A percentile compares a stretch with the other conserved stretches of the same genome.
phyloP scores from a whole-genome alignment of 2,113 vertebrate species.

The Chloropsis cyanopogon region DNA sequence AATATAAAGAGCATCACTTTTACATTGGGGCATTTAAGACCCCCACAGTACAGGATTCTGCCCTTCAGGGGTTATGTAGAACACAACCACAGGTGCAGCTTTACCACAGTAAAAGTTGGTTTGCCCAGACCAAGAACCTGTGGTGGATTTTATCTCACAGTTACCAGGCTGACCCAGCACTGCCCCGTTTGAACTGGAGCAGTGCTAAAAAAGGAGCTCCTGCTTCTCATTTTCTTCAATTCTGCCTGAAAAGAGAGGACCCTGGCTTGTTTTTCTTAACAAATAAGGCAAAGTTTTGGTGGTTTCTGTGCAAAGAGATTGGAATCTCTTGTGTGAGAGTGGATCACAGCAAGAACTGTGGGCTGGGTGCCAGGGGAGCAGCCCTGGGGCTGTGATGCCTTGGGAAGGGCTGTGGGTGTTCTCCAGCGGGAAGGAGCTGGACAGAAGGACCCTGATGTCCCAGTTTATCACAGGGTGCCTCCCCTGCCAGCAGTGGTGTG shows the following conservation, averaged over 20 bases:
- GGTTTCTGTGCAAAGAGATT: background rate
- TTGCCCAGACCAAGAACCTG: background rate
- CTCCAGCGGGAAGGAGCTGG: background rate
- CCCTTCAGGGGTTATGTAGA: background rate
- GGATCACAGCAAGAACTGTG: background rate
- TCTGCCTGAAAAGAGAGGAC: background rate
- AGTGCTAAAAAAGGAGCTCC: background rate
- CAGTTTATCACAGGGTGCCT: fast-evolving
- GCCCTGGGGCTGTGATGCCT: background rate
- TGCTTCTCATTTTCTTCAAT: background rate
- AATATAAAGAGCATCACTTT: background rate
- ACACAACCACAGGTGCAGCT: background rate
- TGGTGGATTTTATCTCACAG: too few relatives aligned
- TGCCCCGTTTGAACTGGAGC: background rate
- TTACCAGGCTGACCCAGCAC: background rate
- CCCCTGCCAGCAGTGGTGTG: fast-evolving
- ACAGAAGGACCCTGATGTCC: background rate
- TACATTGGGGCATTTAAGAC: background rate
- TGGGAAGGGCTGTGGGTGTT: background rate
- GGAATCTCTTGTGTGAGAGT: background rate
- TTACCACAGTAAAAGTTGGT: background rate
- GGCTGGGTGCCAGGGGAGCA: fast-evolving
- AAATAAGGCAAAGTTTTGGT: background rate
- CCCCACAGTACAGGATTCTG: background rate
- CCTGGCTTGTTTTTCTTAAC: background rate